Conservation (phyloP, 2,797 vertebrate species). For the Silurus lanzhouensis region DNA sequence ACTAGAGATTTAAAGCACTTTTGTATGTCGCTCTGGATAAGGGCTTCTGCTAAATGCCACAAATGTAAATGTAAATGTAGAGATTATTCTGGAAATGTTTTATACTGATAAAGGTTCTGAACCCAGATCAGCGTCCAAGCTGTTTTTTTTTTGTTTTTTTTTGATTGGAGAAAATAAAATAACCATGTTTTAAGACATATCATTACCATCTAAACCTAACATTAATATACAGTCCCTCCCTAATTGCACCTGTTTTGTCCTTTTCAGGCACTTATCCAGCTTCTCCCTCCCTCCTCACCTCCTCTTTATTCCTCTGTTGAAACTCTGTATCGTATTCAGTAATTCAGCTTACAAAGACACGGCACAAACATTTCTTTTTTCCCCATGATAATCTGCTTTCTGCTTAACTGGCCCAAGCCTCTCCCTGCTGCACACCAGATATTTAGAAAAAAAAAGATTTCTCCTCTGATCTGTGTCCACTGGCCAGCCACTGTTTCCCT, state of each 20-base stretch:
- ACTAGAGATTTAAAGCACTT: no score
- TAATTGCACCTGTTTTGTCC: slow-evolving; percentile 4
- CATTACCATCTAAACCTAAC: slow-evolving; percentile 6
- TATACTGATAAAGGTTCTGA: not conserved
- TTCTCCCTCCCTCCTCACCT: not conserved
- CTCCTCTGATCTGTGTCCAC: slow-evolving; percentile 16
- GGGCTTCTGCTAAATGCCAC: no score
- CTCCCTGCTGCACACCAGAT: slow-evolving; percentile 22
- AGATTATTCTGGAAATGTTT: not conserved
- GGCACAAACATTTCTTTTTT: not conserved
- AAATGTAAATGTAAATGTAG: not conserved
- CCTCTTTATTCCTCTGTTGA: not conserved
- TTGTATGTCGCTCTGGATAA: no score
- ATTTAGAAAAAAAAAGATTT: slow-evolving; percentile 11
- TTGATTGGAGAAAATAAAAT: not conserved
- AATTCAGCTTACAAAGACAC: slow-evolving; percentile 13
- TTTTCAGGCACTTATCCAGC: not conserved
- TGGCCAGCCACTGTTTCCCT: slow-evolving; percentile 15
- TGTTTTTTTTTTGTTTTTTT: not conserved
- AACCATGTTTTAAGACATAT: not conserved
- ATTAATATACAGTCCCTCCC: not conserved
- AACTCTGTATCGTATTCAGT: not conserved
- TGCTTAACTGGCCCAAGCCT: slow-evolving; percentile 6
- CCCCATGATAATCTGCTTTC: not conserved
- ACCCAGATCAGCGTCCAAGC: not conserved